Conservation (phyloP, 2,797 vertebrate genomes). For the Spondyliosoma cantharus region DNA sequence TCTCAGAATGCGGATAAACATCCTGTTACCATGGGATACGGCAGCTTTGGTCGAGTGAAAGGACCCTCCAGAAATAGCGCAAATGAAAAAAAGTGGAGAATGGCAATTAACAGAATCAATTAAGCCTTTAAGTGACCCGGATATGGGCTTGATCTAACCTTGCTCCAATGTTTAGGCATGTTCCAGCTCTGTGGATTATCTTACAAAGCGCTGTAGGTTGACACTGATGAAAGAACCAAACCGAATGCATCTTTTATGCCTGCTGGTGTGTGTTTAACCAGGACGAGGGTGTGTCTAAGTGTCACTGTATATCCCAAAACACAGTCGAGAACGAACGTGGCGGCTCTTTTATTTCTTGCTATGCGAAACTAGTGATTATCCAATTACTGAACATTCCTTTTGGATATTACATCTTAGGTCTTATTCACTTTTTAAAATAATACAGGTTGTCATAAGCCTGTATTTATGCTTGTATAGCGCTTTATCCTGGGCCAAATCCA, state of each 20-base stretch:
- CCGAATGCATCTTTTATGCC: constrained; percentile 17
- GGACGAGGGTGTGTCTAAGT: constrained; percentile 4
- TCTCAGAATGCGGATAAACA: no score
- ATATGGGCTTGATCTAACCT: no score
- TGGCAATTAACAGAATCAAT: background rate
- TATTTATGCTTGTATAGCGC: background rate
- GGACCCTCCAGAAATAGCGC: no score
- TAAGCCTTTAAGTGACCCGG: background rate
- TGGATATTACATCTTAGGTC: background rate
- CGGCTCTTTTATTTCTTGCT: background rate
- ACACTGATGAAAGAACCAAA: constrained; percentile 5
- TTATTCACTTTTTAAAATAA: background rate
- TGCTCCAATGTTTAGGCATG: no score
- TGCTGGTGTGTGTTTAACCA: constrained; percentile 14
- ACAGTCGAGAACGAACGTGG: background rate
- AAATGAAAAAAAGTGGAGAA: no score
- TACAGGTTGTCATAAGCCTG: background rate
- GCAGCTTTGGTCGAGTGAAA: no score
- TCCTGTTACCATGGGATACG: no score
- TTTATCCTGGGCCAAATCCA: background rate
- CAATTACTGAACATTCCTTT: background rate
- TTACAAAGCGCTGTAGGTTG: constrained; percentile 38
- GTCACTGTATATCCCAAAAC: constrained; percentile 32
- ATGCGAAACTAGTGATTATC: constrained; percentile 5
- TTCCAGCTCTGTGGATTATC: constrained; percentile 21